A percentile compares a stretch with the other conserved stretches of the same genome.
Conservation (phyloP, 2,888 invertebrate species). For the Iselma pallidipennis region DNA sequence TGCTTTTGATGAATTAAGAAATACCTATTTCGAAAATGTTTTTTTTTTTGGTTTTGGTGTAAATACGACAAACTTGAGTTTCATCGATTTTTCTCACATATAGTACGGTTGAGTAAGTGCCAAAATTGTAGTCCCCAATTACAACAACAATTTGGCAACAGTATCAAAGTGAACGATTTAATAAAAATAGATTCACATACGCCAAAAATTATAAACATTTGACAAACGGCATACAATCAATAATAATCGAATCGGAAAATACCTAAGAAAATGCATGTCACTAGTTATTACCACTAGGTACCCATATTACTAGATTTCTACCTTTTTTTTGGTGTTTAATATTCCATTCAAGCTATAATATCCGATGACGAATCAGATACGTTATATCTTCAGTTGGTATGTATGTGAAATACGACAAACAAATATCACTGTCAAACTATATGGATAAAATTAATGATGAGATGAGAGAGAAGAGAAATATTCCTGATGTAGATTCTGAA, state of each 20-base stretch:
- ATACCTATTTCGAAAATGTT: neutral
- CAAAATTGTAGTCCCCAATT: neutral
- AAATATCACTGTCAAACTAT: neutral
- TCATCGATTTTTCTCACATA: neutral
- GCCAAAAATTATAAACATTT: neutral
- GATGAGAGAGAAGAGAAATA: slow-evolving; percentile 1
- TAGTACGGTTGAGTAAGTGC: neutral
- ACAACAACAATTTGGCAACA: slow-evolving; percentile 4
- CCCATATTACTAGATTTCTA: too few species aligned
- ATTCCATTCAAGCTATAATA: neutral
- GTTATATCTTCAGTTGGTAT: neutral
- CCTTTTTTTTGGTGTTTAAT: too few species aligned
- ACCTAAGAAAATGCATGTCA: neutral
- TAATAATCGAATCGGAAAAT: neutral
- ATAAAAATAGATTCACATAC: neutral
- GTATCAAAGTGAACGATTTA: neutral
- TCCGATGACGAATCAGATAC: neutral
- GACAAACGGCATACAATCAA: neutral
- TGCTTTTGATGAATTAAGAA: too few species aligned
- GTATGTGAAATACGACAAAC: slow-evolving; percentile 1
- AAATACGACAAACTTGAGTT: neutral
- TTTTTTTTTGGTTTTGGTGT: neutral
- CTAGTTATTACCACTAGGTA: too few species aligned
- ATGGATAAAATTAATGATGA: slow-evolving; percentile 7
- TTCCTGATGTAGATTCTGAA: slow-evolving; percentile 17